Conservation (phyloP, 2,797 vertebrate genomes). For the Dicrostonyx torquatus region DNA sequence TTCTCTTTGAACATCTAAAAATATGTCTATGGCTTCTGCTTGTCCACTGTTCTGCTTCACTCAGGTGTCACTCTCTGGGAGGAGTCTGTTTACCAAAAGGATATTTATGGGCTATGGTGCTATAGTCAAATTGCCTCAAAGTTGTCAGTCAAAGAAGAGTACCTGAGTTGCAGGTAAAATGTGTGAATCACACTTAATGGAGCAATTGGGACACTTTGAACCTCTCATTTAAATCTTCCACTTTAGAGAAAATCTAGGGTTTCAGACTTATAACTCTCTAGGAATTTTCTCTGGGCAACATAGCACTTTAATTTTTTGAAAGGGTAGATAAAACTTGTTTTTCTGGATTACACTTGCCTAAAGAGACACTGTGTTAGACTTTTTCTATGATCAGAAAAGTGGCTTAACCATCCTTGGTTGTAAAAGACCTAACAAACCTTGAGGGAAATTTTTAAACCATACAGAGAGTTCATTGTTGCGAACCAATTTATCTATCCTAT, state of each 20-base stretch:
- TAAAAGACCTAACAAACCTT: conserved; percentile 28
- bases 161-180: neutral
- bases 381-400: neutral
- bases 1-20: neutral
- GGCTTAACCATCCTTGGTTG: neutral
- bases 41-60: neutral
- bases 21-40: neutral
- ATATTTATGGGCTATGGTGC: conserved; percentile 7
- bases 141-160: neutral
- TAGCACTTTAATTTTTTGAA: conserved; percentile 29
- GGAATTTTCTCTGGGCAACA: neutral
- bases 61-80: neutral
- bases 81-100: neutral
- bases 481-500: neutral
- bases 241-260: conserved; percentile 11
- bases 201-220: neutral
- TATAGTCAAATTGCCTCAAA: neutral
- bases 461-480: neutral
- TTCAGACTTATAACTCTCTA: conserved; percentile 34
- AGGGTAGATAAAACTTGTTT: neutral
- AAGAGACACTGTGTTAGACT: neutral
- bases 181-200: conserved; percentile 2
- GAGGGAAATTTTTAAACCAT: neutral
- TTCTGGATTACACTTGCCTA: neutral
- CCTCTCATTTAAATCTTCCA: neutral